Base-by-base conservation (phyloP, 2,888 invertebrate genomes). In the Rhynchonema sp. region DNA sequence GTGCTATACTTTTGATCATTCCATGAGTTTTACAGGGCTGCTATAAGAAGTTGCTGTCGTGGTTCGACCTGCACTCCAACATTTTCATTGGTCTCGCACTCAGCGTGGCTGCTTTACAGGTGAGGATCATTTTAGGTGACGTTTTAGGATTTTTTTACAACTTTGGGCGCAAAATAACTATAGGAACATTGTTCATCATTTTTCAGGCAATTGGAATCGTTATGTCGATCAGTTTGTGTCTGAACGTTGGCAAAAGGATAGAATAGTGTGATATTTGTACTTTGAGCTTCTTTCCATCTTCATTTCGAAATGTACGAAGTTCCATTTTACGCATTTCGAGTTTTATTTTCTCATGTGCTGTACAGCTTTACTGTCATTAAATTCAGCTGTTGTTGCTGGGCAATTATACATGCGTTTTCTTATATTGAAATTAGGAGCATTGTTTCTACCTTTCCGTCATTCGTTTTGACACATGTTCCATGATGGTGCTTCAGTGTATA, bases 11-110 rank as follows among this genome's bases (percentile, higher is more conserved):
- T 17, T 6, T 38, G 38, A 38, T 17, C 38, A 38, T 49, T 23
- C n/a, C 49, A 38, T 13, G n/a, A 30, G 13, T 13, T 46, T 58
- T 23, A 3, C 30, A 58, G 58, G 58, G 58, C 20, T 58, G 58
- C 52, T 23, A 52, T 25, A 23, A 26, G 2, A 52, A 49, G 25
- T 29, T 58, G 52, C 13, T 23, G 2, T 20, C n/a, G n/a, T 58
- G 58, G 58, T 58, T 58, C 52, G 17, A 58, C 23, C 28, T 23
- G 3, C 29, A 58, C 23, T 9, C 23, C 9, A 22, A 26, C 13
- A n/a, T 58, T 9, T 58, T 49, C 38, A 23, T 55, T 30, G 30
- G 28, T 6, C 13, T 59, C 30, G 49, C 55, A 2, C 3, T 55
- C 2, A 55, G 26, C 6, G 46, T 55, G 1, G 59, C 59, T 23